These are phyloP conservation scores for Cordilura impudica DNA, from an alignment of 2,888 invertebrate genomes.

Conservation along the genomic window DNA sequence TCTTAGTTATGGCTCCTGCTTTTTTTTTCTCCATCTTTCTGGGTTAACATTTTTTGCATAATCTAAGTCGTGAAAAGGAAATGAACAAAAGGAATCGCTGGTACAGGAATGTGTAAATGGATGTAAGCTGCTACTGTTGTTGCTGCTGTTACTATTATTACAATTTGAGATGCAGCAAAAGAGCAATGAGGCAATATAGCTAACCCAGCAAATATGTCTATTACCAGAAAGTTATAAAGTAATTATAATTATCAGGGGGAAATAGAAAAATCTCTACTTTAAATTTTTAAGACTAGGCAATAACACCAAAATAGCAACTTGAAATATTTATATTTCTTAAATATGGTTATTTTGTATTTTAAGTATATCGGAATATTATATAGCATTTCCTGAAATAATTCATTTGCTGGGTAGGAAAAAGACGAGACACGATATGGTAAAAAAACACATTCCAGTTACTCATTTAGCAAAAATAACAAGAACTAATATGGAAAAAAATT, in stretches of 20 bases:
- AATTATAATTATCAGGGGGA: too few species aligned
- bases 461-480: not conserved
- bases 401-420: too few species aligned
- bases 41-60: conserved; percentile 40
- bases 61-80: conserved; percentile 18
- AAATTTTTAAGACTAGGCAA: too few species aligned
- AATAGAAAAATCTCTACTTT: too few species aligned
- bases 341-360: too few species aligned
- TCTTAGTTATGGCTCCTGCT: not conserved
- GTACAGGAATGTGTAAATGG: not conserved
- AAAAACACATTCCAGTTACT: not conserved
- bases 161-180: conserved; percentile 33
- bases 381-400: too few species aligned
- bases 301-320: too few species aligned
- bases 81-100: not conserved
- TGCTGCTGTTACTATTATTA: not conserved
- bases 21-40: conserved; percentile 1
- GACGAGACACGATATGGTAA: conserved; percentile 18
- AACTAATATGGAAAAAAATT: not conserved
- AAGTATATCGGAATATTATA: too few species aligned
- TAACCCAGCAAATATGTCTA: too few species aligned
- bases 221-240: too few species aligned
- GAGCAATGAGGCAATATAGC: conserved; percentile 26
- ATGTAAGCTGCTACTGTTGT: not conserved
- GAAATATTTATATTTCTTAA: too few species aligned